Evolutionary conservation across 2,797 vertebrate genomes (phyloP).

Genomic region (Myotis planiceps): DNA sequence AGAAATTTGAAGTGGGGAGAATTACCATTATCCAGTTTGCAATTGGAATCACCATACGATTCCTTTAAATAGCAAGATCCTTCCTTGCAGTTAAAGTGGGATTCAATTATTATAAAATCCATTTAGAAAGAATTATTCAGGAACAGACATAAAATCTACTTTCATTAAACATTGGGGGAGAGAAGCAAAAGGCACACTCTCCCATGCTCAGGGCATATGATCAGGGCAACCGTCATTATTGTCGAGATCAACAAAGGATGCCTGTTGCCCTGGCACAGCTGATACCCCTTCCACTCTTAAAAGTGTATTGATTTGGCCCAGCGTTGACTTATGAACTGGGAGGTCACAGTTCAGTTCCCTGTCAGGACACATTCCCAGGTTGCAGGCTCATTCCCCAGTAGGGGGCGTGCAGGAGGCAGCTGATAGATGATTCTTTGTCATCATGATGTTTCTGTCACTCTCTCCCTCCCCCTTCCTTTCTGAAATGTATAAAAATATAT

Average conservation of each 20-base stretch:
- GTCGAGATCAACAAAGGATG: neutral
- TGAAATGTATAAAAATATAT: too few species aligned
- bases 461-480: too few species aligned
- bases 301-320: neutral
- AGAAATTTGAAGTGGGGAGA: conserved; percentile 18
- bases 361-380: too few species aligned
- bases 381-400: too few species aligned
- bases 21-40: conserved; percentile 63
- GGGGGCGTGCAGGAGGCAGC: too few species aligned
- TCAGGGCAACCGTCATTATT: neutral
- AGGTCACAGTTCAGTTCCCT: too few species aligned
- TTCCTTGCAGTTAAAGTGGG: conserved; percentile 55
- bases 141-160: conserved; percentile 39
- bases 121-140: conserved; percentile 53
- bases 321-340: too few species aligned
- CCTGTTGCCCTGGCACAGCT: neutral
- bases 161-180: neutral
- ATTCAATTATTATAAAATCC: conserved; percentile 66
- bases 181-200: neutral
- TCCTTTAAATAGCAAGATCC: conserved; percentile 49
- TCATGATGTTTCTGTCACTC: too few species aligned
- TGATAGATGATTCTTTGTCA: too few species aligned
- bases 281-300: neutral
- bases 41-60: conserved; percentile 11
- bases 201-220: neutral